Evolutionary conservation across 2,113 vertebrate genomes (phyloP).

Genomic region (Lynx canadensis): DNA sequence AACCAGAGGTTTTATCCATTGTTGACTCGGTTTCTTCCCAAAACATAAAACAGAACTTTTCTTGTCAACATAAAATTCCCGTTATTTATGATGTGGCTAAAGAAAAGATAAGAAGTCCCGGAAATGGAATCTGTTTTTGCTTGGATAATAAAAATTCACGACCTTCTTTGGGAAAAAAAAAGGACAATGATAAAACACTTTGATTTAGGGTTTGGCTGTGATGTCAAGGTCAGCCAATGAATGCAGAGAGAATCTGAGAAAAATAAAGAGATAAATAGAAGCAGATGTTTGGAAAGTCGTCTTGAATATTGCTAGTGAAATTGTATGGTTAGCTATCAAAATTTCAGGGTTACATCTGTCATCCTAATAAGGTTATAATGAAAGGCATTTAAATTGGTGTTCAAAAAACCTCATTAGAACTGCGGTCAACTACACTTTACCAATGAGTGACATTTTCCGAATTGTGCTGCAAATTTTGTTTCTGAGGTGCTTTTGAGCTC

Average conservation of each 20-base stretch:
- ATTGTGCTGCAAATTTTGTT: not conserved
- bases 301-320: conserved; percentile 45
- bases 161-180: conserved; percentile 67
- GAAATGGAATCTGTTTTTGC: conserved; percentile 72
- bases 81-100: conserved; percentile 69
- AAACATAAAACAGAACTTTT: conserved; percentile 60
- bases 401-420: not conserved
- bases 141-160: conserved; percentile 62
- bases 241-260: conserved; percentile 64
- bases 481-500: not conserved
- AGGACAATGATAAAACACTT: conserved; percentile 61
- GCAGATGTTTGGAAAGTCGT: conserved; percentile 72
- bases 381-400: not conserved
- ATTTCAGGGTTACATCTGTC: not conserved
- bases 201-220: conserved; percentile 71
- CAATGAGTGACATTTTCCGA: not conserved
- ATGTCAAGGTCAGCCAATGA: conserved; percentile 75
- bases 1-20: conserved; percentile 40
- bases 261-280: conserved; percentile 76
- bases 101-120: conserved; percentile 63
- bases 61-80: conserved; percentile 65
- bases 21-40: conserved; percentile 42
- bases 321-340: conserved; percentile 41
- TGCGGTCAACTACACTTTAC: not conserved
- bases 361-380: conserved; percentile 27